phyloP scores from a whole-genome alignment of 92 coral and sea anemone species.

The Pocillopora meandrina region DNA sequence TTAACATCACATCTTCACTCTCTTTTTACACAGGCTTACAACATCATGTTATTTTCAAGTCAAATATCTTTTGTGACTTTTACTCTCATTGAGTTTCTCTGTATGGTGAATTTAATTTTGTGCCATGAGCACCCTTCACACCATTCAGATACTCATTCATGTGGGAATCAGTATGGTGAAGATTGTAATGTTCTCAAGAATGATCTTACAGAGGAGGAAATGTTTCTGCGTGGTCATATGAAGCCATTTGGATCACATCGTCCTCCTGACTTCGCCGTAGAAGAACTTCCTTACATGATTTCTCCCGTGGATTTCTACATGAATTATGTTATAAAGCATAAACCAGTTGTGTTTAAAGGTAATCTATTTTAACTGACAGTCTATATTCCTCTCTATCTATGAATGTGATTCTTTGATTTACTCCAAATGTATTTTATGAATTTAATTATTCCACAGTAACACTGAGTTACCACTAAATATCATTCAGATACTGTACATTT shows the following conservation, averaged over 20 bases:
- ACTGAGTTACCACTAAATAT: background rate
- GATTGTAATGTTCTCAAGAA: conserved; percentile 42
- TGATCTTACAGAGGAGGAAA: conserved; percentile 66
- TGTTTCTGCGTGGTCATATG: conserved; percentile 86
- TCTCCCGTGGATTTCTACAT: conserved; percentile 94
- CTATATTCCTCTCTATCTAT: background rate
- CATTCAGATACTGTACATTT: background rate
- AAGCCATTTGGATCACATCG: conserved; percentile 99
- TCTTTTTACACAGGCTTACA: background rate
- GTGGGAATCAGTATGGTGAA: conserved; percentile 50
- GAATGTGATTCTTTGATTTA: background rate
- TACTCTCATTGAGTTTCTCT: background rate
- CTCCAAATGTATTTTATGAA: background rate
- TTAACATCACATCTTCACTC: too few species aligned
- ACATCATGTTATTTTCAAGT: background rate
- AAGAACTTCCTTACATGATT: conserved; percentile 89
- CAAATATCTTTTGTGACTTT: background rate
- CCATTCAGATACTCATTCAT: conserved; percentile 23
- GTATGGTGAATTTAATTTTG: background rate
- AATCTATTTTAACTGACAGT: background rate
- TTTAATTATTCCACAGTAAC: background rate
- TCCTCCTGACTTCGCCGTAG: conserved; percentile 87
- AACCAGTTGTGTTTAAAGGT: conserved; percentile 97
- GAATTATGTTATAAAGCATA: conserved; percentile 95
- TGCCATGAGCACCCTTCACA: background rate